Evolutionary conservation across 2,113 vertebrate genomes (phyloP).

Genomic region (Myrmecobius fasciatus): DNA sequence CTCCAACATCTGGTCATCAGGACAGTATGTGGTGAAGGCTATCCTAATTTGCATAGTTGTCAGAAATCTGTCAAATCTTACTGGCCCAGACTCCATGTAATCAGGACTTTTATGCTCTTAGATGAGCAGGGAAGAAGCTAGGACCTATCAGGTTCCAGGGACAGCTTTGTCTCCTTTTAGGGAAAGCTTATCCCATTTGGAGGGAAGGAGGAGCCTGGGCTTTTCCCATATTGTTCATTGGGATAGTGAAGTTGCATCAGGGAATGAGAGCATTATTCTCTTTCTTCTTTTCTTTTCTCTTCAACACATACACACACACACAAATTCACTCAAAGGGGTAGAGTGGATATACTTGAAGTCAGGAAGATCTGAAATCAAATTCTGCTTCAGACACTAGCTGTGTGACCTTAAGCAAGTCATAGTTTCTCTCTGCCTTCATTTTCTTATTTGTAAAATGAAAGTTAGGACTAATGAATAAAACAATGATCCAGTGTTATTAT

Average conservation of each 20-base stretch:
- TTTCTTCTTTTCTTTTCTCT: conserved; percentile 41
- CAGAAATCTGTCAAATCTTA: background rate
- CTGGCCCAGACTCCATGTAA: background rate
- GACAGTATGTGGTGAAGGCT: background rate
- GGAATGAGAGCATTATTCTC: conserved; percentile 52
- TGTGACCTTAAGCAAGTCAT: background rate
- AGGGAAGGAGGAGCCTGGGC: background rate
- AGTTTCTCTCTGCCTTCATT: background rate
- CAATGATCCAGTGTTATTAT: background rate
- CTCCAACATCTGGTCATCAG: background rate
- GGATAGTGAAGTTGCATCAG: background rate
- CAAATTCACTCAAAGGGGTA: background rate
- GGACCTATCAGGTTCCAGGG: background rate
- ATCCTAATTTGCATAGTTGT: background rate
- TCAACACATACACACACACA: background rate
- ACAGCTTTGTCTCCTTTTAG: background rate
- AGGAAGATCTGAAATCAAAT: too few relatives aligned
- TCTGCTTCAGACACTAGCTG: background rate
- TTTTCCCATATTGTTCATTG: background rate
- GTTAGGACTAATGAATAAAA: conserved; percentile 22
- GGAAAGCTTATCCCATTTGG: background rate
- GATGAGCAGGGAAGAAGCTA: background rate
- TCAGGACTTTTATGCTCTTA: background rate
- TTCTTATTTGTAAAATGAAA: background rate
- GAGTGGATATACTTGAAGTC: background rate